These are phyloP conservation scores for Lysandra bellargus DNA, from an alignment of 2,888 invertebrate species.

Conservation along the genomic window DNA sequence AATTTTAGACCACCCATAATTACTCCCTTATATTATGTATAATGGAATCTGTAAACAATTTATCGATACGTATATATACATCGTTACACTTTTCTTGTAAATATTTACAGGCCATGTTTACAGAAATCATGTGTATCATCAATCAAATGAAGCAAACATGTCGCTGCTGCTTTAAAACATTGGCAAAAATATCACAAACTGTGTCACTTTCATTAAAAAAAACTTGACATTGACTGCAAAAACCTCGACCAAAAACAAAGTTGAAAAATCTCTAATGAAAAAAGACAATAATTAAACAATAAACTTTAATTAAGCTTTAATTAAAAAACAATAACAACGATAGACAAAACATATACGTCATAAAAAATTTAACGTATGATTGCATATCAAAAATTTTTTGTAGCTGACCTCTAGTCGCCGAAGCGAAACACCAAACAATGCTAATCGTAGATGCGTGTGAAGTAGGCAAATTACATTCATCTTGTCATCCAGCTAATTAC, in stretches of 20 bases:
- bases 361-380: conserved; percentile 13
- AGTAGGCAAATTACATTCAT: conserved; percentile 25
- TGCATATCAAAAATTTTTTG: conserved; percentile 8
- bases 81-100: not conserved
- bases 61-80: not conserved
- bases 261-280: not conserved
- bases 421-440: conserved; percentile 24
- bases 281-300: not conserved
- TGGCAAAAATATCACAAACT: not conserved
- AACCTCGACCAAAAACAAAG: not conserved
- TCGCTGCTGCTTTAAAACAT: not conserved
- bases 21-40: not conserved
- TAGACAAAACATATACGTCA: not conserved
- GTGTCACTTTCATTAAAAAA: not conserved
- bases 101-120: conserved; percentile 24
- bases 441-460: conserved; percentile 22
- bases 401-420: conserved; percentile 7
- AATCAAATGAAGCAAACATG: conserved; percentile 17
- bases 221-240: not conserved
- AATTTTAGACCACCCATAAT: not conserved
- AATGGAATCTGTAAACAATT: conserved; percentile 4
- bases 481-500: conserved; percentile 20
- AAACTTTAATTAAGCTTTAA: not conserved
- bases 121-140: conserved; percentile 8
- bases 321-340: not conserved